A percentile compares a stretch with the other conserved stretches of the same genome.
Evolutionary conservation across 2,113 vertebrate genomes (phyloP).

Genomic region (Gambusia holbrooki): DNA sequence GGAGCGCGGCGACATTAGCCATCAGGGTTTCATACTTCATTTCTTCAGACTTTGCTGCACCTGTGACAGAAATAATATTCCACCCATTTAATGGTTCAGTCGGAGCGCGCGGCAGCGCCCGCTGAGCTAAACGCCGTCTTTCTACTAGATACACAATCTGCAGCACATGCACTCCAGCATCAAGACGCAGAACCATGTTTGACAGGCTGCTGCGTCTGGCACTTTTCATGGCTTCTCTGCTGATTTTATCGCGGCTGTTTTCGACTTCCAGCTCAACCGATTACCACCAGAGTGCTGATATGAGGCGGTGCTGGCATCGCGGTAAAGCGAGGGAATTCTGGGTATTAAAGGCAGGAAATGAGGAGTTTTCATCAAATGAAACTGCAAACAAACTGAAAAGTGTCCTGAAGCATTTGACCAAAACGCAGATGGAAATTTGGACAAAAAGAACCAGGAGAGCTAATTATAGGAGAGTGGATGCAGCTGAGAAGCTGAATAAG

Average conservation of each 20-base stretch:
- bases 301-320: background rate
- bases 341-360: background rate
- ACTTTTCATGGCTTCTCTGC: background rate
- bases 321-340: background rate
- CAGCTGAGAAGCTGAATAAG: too few species aligned
- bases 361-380: background rate
- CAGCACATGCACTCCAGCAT: background rate
- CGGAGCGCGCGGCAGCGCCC: background rate
- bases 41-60: background rate
- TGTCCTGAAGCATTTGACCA: too few species aligned
- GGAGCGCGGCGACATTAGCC: background rate
- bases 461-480: too few species aligned
- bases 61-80: background rate
- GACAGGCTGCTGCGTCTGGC: slow-evolving; percentile 1
- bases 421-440: too few species aligned
- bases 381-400: background rate
- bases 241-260: background rate
- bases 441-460: too few species aligned
- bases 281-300: background rate
- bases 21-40: background rate
- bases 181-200: background rate
- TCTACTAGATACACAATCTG: background rate
- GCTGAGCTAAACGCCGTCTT: background rate
- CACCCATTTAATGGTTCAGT: slow-evolving; percentile 3
- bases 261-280: background rate